Base-by-base conservation (phyloP, 2,113 vertebrate genomes). In the Epinephelus fuscoguttatus region DNA sequence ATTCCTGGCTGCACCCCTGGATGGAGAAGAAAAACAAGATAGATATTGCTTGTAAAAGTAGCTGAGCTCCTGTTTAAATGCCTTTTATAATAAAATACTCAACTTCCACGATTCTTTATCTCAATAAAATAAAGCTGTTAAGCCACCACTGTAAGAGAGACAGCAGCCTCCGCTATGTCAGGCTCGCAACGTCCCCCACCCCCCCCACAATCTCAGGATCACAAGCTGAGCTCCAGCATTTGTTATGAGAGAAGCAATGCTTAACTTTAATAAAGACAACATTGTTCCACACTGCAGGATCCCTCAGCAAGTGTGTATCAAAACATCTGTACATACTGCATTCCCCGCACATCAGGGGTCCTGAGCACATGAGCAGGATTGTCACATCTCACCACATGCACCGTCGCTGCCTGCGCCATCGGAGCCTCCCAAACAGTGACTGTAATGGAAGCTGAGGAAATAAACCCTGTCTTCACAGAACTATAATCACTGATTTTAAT, bases 211-310 rank as follows among this genome's bases (percentile, higher is more conserved):
- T 60, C 79, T 79, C 76, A 23, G 72, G 37, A 88, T 82, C 67
- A 56, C 72, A 55, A 66, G 68, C 75, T 69, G 55, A 85, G 68
- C 77, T 37, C n/a, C 67, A 27, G 82, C 80, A 37, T 92, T 89
- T 78, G 78, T 91, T 64, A 61, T 42, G 74, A 83, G 80, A 80
- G 81, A 73, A 77, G 85, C 86, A 61, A 78, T 80, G 80, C 81
- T 91, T 89, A 85, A 81, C 90, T 90, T 92, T 93, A 91, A 92
- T 89, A 93, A 87, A 92, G 82, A 83, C 77, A 84, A 86, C 85
- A 89, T 88, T 89, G 88, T 87, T 90, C 84, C 50, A 70, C 87
- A 4, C 88, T 8, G 76, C 92, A 64, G 91, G 88, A 89, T 79
- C 73, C 75, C 90, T 85, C 88, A 70, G 79, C 74, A 77, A 86